Percentiles rank a stretch among this genome's conserved stretches.
These are phyloP conservation scores for Petromus typicus DNA, from an alignment of 2,113 vertebrate species.

Conservation along the genomic window DNA sequence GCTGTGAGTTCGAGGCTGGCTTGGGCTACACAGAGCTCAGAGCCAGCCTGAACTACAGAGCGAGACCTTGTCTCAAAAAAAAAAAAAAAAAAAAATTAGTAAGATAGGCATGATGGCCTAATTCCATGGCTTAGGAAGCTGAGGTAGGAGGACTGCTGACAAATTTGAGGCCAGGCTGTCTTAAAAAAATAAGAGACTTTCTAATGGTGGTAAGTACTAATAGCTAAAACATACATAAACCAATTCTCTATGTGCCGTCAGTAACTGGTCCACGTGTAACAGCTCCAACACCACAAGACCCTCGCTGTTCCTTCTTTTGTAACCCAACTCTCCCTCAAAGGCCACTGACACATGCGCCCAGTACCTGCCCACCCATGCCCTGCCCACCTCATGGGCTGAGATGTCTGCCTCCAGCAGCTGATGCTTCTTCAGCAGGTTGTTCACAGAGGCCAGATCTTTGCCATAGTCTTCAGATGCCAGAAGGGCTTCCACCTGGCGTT, in stretches of 20 bases:
- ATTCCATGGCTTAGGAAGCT: neutral
- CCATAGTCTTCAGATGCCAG: slow-evolving; percentile 99
- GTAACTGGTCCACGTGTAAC: neutral
- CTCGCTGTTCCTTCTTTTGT: neutral
- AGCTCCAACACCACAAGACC: neutral
- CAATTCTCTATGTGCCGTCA: neutral
- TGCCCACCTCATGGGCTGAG: slow-evolving; percentile 96
- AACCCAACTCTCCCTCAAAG: neutral
- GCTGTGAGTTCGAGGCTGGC: no score
- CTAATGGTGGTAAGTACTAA: neutral
- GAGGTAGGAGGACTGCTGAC: neutral
- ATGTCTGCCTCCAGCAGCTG: slow-evolving; percentile 98
- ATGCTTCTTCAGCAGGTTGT: slow-evolving; percentile 98
- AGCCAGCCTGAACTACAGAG: no score
- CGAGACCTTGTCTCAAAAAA: no score
- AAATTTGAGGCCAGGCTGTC: neutral
- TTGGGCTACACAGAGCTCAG: no score
- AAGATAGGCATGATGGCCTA: no score
- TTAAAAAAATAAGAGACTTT: neutral
- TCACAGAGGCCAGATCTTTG: slow-evolving; percentile 98
- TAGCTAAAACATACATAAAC: neutral
- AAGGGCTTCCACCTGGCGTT: slow-evolving; percentile 95
- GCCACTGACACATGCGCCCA: neutral
- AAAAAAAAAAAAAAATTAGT: no score
- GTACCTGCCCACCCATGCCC: neutral